phyloP scores from a whole-genome alignment of 2,797 vertebrate genomes.

The Perodicticus potto region DNA sequence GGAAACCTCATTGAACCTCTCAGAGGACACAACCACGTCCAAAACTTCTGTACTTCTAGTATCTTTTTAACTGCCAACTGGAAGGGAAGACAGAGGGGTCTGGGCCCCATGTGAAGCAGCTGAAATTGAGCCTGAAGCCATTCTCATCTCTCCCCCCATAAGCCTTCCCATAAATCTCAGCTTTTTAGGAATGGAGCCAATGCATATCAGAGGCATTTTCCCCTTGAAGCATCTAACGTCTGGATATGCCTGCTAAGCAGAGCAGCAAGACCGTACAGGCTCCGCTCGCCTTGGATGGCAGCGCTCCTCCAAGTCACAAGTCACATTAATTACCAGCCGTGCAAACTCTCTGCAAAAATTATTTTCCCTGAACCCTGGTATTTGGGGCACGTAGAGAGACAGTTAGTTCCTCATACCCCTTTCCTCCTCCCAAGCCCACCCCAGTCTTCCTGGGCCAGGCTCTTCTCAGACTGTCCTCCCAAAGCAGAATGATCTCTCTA shows the following conservation, averaged over 20 bases:
- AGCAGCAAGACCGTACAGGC: constrained; percentile 74
- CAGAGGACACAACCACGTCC: neutral
- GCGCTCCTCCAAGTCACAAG: neutral
- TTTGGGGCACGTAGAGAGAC: neutral
- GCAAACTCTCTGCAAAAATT: neutral
- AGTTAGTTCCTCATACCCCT: neutral
- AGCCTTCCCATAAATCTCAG: constrained; percentile 75
- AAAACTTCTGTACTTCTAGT: neutral
- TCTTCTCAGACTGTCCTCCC: neutral
- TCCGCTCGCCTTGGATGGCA: neutral
- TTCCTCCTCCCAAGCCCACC: neutral
- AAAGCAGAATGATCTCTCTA: neutral
- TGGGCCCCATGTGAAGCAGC: neutral
- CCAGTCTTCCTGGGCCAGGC: too few relatives aligned
- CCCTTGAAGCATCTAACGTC: constrained; percentile 57
- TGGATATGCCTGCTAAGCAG: constrained; percentile 38
- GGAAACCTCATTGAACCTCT: neutral
- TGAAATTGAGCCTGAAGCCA: constrained; percentile 60
- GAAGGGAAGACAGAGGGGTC: neutral
- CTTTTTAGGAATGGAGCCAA: constrained; percentile 72
- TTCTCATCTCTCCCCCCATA: neutral
- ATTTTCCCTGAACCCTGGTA: neutral
- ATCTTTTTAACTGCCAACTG: constrained; percentile 9
- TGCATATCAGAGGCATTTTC: constrained; percentile 70
- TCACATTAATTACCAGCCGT: neutral